These are phyloP conservation scores for Stomatorhinus walkeri DNA, from an alignment of 2,797 vertebrate genomes.

Conservation along the genomic window DNA sequence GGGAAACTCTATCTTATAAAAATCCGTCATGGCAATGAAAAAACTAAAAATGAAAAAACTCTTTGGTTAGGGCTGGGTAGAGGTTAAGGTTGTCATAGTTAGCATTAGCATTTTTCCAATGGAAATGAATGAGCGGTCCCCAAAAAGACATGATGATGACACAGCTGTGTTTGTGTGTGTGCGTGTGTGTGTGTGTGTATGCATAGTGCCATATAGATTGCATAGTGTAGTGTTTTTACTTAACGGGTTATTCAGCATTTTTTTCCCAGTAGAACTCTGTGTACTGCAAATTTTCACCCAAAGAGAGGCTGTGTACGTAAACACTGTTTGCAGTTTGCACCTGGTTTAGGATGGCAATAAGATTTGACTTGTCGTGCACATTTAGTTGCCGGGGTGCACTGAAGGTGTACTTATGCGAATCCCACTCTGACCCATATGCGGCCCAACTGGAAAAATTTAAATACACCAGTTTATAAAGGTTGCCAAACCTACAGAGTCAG, in stretches of 20 bases:
- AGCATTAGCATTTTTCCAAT: no score
- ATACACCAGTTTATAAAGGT: background rate
- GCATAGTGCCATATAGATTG: background rate
- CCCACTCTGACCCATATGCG: background rate
- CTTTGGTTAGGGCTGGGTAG: no score
- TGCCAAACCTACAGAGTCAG: background rate
- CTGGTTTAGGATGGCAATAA: background rate
- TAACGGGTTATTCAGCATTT: background rate
- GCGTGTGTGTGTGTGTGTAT: background rate
- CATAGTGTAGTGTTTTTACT: background rate
- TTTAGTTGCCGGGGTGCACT: background rate
- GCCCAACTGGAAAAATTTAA: background rate
- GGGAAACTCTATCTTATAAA: no score
- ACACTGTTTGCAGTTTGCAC: background rate
- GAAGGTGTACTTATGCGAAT: background rate
- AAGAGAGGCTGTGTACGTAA: background rate
- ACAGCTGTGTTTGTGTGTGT: no score
- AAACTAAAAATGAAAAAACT: no score
- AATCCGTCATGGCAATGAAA: no score
- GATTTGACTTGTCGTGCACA: background rate
- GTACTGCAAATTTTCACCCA: background rate
- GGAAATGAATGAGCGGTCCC: no score
- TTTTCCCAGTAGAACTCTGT: background rate
- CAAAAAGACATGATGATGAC: no score
- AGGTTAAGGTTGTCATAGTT: no score